These are phyloP conservation scores for Emberiza fucata DNA, from an alignment of 2,113 vertebrate species.

Conservation along the genomic window DNA sequence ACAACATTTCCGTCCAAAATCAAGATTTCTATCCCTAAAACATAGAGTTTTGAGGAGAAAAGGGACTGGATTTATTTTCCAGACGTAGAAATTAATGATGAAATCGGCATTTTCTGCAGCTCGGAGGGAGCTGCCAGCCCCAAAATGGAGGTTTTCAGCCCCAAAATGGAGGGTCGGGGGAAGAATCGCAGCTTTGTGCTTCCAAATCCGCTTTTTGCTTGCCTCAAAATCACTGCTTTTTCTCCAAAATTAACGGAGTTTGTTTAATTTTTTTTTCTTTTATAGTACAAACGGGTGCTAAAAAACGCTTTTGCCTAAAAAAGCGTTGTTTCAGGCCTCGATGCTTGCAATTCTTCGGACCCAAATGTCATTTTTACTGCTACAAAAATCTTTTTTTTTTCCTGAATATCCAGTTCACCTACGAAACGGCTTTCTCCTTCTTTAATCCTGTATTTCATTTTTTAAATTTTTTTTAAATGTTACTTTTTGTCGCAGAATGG, in stretches of 20 bases:
- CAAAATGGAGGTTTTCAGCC: slow-evolving; percentile 12
- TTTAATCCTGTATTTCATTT: rapidly evolving
- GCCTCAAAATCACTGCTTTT: rapidly evolving
- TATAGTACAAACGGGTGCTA: rapidly evolving
- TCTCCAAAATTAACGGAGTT: too few relatives aligned
- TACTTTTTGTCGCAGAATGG: rapidly evolving
- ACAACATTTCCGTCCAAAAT: rapidly evolving
- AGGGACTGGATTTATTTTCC: rapidly evolving
- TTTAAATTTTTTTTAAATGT: rapidly evolving
- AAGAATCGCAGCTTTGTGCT: not conserved
- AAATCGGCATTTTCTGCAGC: rapidly evolving
- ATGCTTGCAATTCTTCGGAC: rapidly evolving
- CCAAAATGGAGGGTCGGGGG: not conserved
- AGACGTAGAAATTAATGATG: rapidly evolving
- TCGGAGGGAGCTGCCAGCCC: rapidly evolving
- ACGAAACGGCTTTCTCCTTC: rapidly evolving
- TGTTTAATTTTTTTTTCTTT: too few relatives aligned
- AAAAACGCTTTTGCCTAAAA: rapidly evolving
- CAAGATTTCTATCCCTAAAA: rapidly evolving
- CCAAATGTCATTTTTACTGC: rapidly evolving
- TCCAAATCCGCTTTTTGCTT: not conserved
- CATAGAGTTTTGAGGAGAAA: rapidly evolving
- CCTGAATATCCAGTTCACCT: rapidly evolving
- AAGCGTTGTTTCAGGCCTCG: rapidly evolving
- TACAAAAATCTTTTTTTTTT: rapidly evolving